Evolutionary conservation across 2,113 vertebrate genomes (phyloP).

Genomic region (Sylvietta virens): DNA sequence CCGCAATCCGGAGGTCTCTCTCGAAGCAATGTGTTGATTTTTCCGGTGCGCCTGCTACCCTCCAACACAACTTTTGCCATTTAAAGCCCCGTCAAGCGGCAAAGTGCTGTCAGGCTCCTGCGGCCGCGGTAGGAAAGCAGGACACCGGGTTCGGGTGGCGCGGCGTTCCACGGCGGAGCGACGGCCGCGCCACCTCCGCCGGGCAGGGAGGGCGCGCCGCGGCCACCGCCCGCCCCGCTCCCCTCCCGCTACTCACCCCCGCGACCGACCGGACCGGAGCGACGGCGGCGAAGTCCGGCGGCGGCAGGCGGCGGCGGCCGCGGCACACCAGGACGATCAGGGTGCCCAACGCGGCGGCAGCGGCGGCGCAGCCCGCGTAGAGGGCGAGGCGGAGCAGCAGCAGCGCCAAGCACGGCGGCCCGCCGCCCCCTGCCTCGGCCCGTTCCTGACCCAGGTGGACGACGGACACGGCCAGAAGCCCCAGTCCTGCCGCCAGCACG

Average conservation of each 20-base stretch:
- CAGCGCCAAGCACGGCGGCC: not conserved
- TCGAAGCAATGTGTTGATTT: not conserved
- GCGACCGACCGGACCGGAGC: not conserved
- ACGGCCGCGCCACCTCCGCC: not conserved
- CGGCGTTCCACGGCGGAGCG: not conserved
- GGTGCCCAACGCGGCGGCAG: slow-evolving; percentile 55
- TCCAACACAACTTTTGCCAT: not conserved
- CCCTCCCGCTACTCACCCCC: not conserved
- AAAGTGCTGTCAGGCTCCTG: not conserved
- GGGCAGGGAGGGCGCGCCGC: not conserved
- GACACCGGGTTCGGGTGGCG: not conserved
- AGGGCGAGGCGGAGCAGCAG: slow-evolving; percentile 50
- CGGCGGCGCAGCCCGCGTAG: slow-evolving; percentile 57
- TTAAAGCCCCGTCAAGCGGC: not conserved
- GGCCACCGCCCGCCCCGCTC: not conserved
- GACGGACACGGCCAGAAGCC: slow-evolving; percentile 13
- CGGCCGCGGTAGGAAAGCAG: not conserved
- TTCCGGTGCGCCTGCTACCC: not conserved
- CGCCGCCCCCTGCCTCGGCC: not conserved
- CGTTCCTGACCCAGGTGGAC: slow-evolving; percentile 9
- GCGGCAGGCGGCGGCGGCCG: not conserved
- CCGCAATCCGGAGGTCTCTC: not conserved
- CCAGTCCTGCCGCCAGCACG: slow-evolving; percentile 32
- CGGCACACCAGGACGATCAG: slow-evolving; percentile 35
- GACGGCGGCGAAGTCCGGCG: slow-evolving; percentile 55